Base-by-base conservation (phyloP, 2,888 invertebrate genomes). In the Cotesia congregata region DNA sequence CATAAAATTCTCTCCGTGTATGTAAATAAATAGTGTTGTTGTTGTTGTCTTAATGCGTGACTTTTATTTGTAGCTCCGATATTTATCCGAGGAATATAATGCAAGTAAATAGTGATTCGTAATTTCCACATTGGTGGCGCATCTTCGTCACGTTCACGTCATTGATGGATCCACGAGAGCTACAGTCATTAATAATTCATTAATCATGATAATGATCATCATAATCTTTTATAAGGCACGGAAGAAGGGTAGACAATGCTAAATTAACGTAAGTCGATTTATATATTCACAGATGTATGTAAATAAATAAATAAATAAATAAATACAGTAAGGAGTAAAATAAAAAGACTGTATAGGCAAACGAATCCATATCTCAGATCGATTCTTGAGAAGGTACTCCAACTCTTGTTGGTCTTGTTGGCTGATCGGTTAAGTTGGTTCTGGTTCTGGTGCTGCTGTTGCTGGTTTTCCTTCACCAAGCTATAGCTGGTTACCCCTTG, bases 131-230 rank as follows among this genome's bases (percentile, higher is more conserved):
- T 41, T 62, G 61, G 50, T 65, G 17, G 60, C 74, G 60, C 40
- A 74, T 74, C 68, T 78, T 80, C 77, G 80, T 77, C 81, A 80
- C 81, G 82, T 80, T 39, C 77, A 76, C 80, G 83, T 82, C 83
- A 84, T 84, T 85, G 85, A 86, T 83, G 83, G 83, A 84, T 84
- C 81, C 83, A 79, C 3, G 50, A 78, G 77, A 79, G 70, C 76
- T 30, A 68, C 76, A 80, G 83, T 85, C 88, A 88, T 88, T 85
- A 88, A 88, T 88, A 88, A 88, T 88, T 88, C 87, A 88, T 88
- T 86, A 84, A 83, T 88, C 86, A 87, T 87, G 85, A 83, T 84
- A 82, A 78, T 77, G 67, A 71, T 78, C 74, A 74, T 62, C 30
- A 68, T 64, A 41, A 65, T 20, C 59, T 67, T 15, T 17, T 20